Conservation (phyloP, 2,888 invertebrate genomes). For the Amblyteles armatorius region DNA sequence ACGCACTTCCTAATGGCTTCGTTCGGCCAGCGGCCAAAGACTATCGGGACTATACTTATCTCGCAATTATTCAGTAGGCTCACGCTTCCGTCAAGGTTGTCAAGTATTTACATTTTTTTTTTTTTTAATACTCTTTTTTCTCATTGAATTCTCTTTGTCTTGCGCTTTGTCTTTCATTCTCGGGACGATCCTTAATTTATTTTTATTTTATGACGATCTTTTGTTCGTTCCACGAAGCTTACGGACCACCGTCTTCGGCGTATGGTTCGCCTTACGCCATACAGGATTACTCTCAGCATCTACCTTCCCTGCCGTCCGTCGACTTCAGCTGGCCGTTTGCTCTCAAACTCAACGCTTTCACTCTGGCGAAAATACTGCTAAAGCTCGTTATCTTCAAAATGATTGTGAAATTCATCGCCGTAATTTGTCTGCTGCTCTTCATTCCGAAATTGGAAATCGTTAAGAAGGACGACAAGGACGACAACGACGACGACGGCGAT, state of each 20-base stretch:
- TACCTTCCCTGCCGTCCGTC: constrained; percentile 81
- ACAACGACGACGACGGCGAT: constrained; percentile 80
- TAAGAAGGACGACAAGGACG: constrained; percentile 83
- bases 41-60: constrained; percentile 26
- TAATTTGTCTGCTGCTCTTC: constrained; percentile 91
- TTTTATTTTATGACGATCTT: neutral
- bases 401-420: constrained; percentile 91
- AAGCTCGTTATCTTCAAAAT: constrained; percentile 93
- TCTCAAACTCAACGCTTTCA: constrained; percentile 89
- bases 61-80: constrained; percentile 50
- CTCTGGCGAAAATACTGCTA: constrained; percentile 90
- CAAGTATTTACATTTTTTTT: constrained; percentile 31
- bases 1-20: constrained; percentile 39
- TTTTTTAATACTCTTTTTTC: neutral
- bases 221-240: constrained; percentile 74
- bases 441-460: constrained; percentile 88
- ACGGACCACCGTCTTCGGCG: constrained; percentile 84
- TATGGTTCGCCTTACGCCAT: constrained; percentile 87
- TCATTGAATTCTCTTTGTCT: constrained; percentile 33
- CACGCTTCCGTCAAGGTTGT: constrained; percentile 43
- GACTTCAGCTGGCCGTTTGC: constrained; percentile 87
- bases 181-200: neutral
- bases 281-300: constrained; percentile 84
- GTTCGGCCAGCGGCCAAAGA: constrained; percentile 20
- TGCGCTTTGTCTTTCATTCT: neutral